Percentiles rank a stretch among this genome's conserved stretches.
Conservation (phyloP, 2,113 vertebrate genomes). For the Hippopotamus amphibius region DNA sequence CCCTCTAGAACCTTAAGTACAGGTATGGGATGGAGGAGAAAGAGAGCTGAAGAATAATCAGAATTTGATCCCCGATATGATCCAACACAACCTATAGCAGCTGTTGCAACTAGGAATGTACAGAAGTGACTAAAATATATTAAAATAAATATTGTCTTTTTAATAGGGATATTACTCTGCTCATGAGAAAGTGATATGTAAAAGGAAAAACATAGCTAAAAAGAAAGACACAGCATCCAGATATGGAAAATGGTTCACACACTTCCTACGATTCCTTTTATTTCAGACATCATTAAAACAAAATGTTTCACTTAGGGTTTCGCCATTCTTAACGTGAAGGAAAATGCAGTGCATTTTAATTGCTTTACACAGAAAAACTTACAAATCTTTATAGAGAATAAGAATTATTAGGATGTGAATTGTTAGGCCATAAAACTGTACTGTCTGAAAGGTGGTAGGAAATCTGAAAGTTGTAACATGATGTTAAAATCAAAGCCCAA, state of each 20-base stretch:
- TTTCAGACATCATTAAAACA: background rate
- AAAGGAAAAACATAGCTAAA: background rate
- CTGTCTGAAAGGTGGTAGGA: background rate
- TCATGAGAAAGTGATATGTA: background rate
- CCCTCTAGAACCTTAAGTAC: background rate
- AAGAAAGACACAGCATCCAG: background rate
- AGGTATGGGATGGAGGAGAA: background rate
- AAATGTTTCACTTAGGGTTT: background rate
- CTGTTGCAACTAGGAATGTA: background rate
- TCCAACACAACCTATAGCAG: background rate
- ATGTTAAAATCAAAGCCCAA: slow-evolving; percentile 30
- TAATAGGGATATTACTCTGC: background rate
- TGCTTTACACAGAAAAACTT: background rate
- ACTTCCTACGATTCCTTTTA: background rate
- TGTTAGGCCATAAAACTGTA: background rate
- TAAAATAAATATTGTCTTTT: background rate
- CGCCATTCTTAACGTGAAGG: background rate
- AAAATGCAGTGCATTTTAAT: background rate
- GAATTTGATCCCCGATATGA: background rate
- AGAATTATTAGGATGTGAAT: slow-evolving; percentile 26
- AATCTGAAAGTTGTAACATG: background rate
- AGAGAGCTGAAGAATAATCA: background rate
- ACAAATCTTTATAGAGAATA: background rate
- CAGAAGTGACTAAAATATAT: background rate
- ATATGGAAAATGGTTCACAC: background rate